These are phyloP conservation scores for Murina feae DNA, from an alignment of 2,113 vertebrate genomes.

Conservation along the genomic window DNA sequence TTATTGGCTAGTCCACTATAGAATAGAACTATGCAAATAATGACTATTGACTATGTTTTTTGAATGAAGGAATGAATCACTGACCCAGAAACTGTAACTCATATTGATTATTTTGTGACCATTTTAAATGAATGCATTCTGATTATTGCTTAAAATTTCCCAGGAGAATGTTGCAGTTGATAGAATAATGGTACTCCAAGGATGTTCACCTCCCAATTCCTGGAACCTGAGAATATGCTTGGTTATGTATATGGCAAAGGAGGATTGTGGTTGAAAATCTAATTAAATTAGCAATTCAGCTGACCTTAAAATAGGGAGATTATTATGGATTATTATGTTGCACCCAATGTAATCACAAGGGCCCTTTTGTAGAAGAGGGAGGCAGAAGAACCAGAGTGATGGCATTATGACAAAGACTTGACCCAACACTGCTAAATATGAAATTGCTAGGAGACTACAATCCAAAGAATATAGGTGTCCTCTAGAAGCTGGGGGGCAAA, in stretches of 20 bases:
- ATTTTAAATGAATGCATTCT: neutral
- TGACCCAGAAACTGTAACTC: neutral
- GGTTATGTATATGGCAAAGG: neutral
- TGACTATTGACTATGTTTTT: neutral
- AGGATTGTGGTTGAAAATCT: neutral
- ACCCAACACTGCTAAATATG: neutral
- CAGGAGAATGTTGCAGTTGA: neutral
- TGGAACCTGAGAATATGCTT: neutral
- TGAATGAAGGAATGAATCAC: neutral
- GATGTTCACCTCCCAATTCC: neutral
- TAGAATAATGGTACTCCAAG: neutral
- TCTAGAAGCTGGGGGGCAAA: neutral
- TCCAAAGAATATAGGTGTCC: neutral
- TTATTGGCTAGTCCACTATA: neutral
- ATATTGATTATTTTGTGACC: neutral
- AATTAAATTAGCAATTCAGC: neutral
- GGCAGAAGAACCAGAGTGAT: neutral
- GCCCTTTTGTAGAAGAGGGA: neutral
- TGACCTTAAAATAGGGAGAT: neutral
- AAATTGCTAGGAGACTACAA: neutral
- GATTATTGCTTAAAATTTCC: neutral
- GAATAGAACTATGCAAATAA: neutral
- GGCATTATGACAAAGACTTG: neutral
- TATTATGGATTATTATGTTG: neutral
- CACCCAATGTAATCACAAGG: neutral